A percentile compares a stretch with the other conserved stretches of the same genome.
Evolutionary conservation across 1,140 invertebrate species (phyloP).

Genomic region (Anoplophora glabripennis): DNA sequence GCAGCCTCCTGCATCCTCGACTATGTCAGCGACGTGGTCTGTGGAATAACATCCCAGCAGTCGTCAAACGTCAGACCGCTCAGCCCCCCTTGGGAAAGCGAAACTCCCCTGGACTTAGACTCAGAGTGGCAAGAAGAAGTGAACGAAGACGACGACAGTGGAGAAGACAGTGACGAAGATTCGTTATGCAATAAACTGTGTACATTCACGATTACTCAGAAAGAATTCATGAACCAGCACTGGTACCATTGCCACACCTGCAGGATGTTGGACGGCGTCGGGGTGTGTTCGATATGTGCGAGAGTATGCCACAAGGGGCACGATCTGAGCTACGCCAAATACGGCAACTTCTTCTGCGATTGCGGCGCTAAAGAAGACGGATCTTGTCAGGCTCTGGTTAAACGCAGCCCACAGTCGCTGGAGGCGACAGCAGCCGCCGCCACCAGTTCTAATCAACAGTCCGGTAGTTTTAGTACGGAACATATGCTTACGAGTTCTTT

Average conservation of each 20-base stretch:
- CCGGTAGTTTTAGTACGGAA: slow-evolving; percentile 17
- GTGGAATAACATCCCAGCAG: slow-evolving; percentile 42
- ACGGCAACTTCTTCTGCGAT: slow-evolving; percentile 98
- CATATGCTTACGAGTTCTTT: slow-evolving; percentile 60
- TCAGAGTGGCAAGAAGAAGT: slow-evolving; percentile 82
- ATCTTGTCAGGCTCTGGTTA: slow-evolving; percentile 70
- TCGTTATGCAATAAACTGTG: slow-evolving; percentile 91
- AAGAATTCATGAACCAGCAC: slow-evolving; percentile 98
- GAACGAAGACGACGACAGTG: slow-evolving; percentile 89
- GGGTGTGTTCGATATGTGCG: slow-evolving; percentile 96
- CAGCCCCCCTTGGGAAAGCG: slow-evolving; percentile 76
- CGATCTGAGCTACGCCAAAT: slow-evolving; percentile 97
- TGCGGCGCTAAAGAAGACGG: slow-evolving; percentile 95
- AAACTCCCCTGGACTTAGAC: slow-evolving; percentile 70
- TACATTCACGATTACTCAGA: slow-evolving; percentile 94
- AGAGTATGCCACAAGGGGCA: slow-evolving; percentile 95
- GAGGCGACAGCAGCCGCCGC: slow-evolving; percentile 29
- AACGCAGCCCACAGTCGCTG: slow-evolving; percentile 56
- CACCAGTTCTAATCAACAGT: slow-evolving; percentile 21
- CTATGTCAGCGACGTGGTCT: slow-evolving; percentile 55
- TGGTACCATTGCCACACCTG: slow-evolving; percentile 99
- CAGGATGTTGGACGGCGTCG: slow-evolving; percentile 96
- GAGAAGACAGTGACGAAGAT: slow-evolving; percentile 95
- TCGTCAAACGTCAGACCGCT: slow-evolving; percentile 52
- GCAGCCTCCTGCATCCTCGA: slow-evolving; percentile 69